Conservation (phyloP, 2,113 vertebrate species). For the Cavia aperea region DNA sequence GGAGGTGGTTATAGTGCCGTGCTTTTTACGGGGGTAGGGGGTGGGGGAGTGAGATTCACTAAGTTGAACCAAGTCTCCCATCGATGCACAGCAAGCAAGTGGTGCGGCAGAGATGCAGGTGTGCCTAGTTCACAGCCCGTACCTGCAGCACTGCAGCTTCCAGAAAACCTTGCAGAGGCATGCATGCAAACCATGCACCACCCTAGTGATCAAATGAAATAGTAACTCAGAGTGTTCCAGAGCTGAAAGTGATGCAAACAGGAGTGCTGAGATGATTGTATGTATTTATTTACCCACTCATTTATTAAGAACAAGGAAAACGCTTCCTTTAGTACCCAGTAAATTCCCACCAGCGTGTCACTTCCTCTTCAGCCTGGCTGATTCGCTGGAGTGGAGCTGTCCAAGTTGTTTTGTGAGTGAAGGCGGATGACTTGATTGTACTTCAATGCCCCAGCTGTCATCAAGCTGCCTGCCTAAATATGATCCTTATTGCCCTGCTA, state of each 20-base stretch:
- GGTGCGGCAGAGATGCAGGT: not conserved
- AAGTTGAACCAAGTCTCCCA: not conserved
- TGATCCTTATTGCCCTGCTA: slow-evolving; percentile 51
- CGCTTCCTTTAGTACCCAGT: not conserved
- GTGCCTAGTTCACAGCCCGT: not conserved
- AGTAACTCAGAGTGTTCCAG: not conserved
- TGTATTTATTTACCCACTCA: not conserved
- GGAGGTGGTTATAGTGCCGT: not conserved
- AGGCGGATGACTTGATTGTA: slow-evolving; percentile 47
- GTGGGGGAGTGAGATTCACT: not conserved
- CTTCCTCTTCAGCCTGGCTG: not conserved
- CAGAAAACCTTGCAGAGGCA: not conserved
- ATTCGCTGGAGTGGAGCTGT: slow-evolving; percentile 38
- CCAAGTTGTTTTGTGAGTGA: not conserved
- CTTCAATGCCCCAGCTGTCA: slow-evolving; percentile 45
- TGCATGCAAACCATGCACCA: not conserved
- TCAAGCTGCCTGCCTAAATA: slow-evolving; percentile 23
- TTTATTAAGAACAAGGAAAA: slow-evolving; percentile 13
- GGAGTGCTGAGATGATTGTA: not conserved
- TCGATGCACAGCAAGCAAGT: not conserved
- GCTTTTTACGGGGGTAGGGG: not conserved
- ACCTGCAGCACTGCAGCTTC: not conserved
- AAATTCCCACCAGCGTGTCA: slow-evolving; percentile 25
- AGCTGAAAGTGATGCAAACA: not conserved
- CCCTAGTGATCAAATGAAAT: not conserved